Conservation (phyloP, 1,140 invertebrate species). For the Drosophila suzukii region DNA sequence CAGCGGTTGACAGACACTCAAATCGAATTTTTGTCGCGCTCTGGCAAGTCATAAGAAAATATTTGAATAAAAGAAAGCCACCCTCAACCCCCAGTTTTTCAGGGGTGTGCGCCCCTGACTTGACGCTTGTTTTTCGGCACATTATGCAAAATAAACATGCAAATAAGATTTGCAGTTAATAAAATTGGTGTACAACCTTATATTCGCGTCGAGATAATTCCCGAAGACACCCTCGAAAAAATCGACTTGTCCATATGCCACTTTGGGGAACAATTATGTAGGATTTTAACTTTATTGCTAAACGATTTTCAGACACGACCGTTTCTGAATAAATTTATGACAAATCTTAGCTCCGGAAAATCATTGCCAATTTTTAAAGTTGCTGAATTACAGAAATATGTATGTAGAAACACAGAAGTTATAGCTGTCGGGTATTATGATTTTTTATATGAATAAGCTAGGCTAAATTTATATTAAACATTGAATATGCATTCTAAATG, state of each 20-base stretch:
- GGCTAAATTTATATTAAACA: too few species aligned
- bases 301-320: constrained; percentile 62
- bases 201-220: constrained; percentile 37
- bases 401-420: too few species aligned
- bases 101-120: constrained; percentile 27
- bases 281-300: constrained; percentile 78
- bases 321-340: constrained; percentile 1
- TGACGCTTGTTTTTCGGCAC: constrained; percentile 66
- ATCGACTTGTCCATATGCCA: constrained; percentile 67
- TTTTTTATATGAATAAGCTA: too few species aligned
- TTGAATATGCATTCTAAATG: too few species aligned
- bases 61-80: constrained; percentile 74
- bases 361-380: neutral
- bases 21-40: constrained; percentile 75
- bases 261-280: constrained; percentile 77
- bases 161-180: constrained; percentile 84
- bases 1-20: constrained; percentile 66
- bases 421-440: too few species aligned
- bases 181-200: constrained; percentile 77
- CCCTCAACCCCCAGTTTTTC: constrained; percentile 29
- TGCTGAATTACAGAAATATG: too few species aligned
- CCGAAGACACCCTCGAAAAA: constrained; percentile 16
- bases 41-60: constrained; percentile 74
- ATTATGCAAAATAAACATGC: constrained; percentile 84
- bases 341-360: neutral